Percentiles rank a stretch among this genome's conserved stretches.
phyloP scores from a whole-genome alignment of 1,140 invertebrate genomes.

The Diachasma alloeum region DNA sequence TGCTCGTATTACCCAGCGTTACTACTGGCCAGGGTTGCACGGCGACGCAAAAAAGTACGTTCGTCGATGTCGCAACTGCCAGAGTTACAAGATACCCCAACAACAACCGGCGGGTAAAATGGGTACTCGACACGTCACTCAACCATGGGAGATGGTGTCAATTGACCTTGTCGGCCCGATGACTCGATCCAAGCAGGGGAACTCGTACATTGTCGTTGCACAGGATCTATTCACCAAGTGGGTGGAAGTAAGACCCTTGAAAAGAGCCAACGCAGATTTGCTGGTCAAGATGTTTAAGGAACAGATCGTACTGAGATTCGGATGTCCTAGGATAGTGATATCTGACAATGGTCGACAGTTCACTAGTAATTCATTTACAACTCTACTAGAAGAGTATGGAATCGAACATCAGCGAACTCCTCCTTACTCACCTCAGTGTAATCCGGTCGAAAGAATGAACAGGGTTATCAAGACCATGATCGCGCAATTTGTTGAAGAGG shows the following conservation, averaged over 20 bases:
- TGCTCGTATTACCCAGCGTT: conserved; percentile 8
- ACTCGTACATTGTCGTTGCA: neutral
- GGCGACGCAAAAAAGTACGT: conserved; percentile 28
- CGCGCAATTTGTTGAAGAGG: conserved; percentile 40
- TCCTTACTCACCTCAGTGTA: conserved; percentile 16
- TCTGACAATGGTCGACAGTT: conserved; percentile 3
- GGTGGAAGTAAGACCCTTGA: neutral
- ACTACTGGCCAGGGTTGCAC: conserved; percentile 42
- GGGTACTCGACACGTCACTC: neutral
- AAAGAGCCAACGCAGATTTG: neutral
- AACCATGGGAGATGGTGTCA: conserved; percentile 8
- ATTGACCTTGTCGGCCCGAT: neutral
- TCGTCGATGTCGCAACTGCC: neutral
- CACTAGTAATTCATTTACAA: neutral
- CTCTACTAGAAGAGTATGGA: neutral
- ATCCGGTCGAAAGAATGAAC: conserved; percentile 28
- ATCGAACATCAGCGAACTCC: conserved; percentile 18
- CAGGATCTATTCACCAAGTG: conserved; percentile 20
- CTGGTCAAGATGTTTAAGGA: neutral
- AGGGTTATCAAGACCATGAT: conserved; percentile 23
- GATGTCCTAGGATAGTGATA: neutral
- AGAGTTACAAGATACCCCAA: neutral
- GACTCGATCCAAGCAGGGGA: neutral
- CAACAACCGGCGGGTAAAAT: too few species aligned
- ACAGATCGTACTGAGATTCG: neutral